A percentile compares a stretch with the other conserved stretches of the same genome.
phyloP scores from a whole-genome alignment of 2,888 invertebrate genomes.

The Nomada fucata region DNA sequence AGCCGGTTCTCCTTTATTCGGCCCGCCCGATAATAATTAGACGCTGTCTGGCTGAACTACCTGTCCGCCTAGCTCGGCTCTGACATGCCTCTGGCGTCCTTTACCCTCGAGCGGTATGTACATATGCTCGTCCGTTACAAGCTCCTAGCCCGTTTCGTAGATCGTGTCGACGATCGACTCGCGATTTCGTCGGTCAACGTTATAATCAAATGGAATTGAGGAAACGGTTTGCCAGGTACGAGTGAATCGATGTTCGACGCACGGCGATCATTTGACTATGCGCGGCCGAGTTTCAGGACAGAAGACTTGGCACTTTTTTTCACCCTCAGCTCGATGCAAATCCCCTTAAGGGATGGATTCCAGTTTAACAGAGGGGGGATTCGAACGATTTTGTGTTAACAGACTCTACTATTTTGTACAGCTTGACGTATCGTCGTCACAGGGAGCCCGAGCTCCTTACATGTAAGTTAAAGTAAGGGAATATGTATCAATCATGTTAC shows the following conservation, averaged over 20 bases:
- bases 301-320: not conserved
- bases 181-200: constrained; percentile 64
- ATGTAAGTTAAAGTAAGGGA: not conserved
- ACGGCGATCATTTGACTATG: constrained; percentile 10
- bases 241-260: not conserved
- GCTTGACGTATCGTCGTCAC: not conserved
- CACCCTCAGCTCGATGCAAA: not conserved
- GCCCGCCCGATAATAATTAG: constrained; percentile 79
- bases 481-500: too few species aligned
- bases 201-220: constrained; percentile 63
- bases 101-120: constrained; percentile 50
- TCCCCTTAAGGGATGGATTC: not conserved
- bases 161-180: constrained; percentile 38
- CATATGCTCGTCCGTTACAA: constrained; percentile 26
- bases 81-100: constrained; percentile 61
- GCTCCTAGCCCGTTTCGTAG: constrained; percentile 24
- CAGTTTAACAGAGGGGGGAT: not conserved
- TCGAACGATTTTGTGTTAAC: not conserved
- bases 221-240: constrained; percentile 41
- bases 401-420: not conserved
- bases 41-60: constrained; percentile 65
- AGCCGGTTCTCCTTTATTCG: constrained; percentile 72
- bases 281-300: constrained; percentile 2
- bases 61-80: constrained; percentile 45
- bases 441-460: not conserved